Conservation (phyloP, 2,113 vertebrate species). For the Equus przewalskii region DNA sequence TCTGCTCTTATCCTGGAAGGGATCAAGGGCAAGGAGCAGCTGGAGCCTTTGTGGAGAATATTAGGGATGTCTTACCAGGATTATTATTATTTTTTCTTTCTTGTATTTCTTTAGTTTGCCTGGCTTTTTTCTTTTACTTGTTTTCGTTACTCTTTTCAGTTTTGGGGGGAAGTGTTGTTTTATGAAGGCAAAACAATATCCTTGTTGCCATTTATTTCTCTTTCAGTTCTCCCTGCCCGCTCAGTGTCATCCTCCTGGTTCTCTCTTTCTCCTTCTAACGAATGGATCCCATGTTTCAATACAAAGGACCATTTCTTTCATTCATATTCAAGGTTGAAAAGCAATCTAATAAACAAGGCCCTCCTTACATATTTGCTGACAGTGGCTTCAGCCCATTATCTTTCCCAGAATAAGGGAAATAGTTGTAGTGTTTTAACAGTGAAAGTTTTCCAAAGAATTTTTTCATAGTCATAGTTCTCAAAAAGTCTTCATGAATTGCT, state of each 20-base stretch:
- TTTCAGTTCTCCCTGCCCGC: neutral
- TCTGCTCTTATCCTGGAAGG: neutral
- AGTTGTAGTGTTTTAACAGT: neutral
- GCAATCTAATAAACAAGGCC: neutral
- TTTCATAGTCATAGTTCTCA: neutral
- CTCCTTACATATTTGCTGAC: neutral
- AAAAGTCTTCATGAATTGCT: neutral
- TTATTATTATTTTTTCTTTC: neutral
- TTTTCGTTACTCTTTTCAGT: neutral
- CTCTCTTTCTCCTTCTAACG: neutral
- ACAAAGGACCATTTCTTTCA: neutral
- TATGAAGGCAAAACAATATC: neutral
- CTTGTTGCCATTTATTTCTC: neutral
- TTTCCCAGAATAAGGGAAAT: constrained; percentile 5
- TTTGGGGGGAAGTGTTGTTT: neutral
- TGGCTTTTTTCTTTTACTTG: neutral
- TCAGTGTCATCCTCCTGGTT: neutral
- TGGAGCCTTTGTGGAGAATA: neutral
- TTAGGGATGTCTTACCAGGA: neutral
- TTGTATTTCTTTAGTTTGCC: neutral
- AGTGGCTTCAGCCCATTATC: neutral
- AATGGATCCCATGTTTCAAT: neutral
- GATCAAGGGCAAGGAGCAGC: neutral
- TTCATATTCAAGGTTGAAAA: neutral
- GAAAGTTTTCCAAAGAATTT: neutral